Base-by-base conservation (phyloP, 2,797 vertebrate species). In the Distichodus sexfasciatus region DNA sequence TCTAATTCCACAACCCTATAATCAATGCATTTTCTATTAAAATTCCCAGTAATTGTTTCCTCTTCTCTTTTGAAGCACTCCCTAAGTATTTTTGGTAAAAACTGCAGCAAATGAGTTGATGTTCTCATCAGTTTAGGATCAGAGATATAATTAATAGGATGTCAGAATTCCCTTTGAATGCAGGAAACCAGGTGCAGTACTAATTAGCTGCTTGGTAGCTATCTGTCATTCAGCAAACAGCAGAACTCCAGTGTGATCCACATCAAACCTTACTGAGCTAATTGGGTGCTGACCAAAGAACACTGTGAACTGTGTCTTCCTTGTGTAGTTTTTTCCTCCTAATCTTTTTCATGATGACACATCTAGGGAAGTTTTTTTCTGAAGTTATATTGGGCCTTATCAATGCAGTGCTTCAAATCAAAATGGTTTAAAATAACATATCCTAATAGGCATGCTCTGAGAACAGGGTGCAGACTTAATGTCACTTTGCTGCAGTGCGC, bases 31-130 rank as follows among this genome's bases (percentile, higher is more conserved):
- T 89, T n/a, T n/a, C n/a, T n/a, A n/a, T n/a, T n/a, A n/a, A n/a
- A n/a, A n/a, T n/a, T n/a, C n/a, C n/a, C n/a, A n/a, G n/a, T n/a
- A n/a, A n/a, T n/a, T n/a, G n/a, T n/a, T n/a, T n/a, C n/a, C n/a
- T n/a, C n/a, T n/a, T n/a, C n/a, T n/a, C n/a, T n/a, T n/a, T n/a
- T n/a, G n/a, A n/a, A n/a, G n/a, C n/a, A n/a, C n/a, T n/a, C n/a
- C n/a, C n/a, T n/a, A n/a, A 31, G 76, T 80, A 85, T 90, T 90
- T 86, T 86, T 82, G 80, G 82, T 85, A 73, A 87, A 86, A 89
- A 88, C 75, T 68, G 44, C 79, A 74, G 77, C 85, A 76, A 78
- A 82, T 79, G 51, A 90, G 90, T 88, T 90, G 88, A 95, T 87
- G 84, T 87, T 86, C 53, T 76, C 80, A 87, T 90, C 83, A 79